Conservation (phyloP, 1,140 invertebrate species). For the Cydia splendana region DNA sequence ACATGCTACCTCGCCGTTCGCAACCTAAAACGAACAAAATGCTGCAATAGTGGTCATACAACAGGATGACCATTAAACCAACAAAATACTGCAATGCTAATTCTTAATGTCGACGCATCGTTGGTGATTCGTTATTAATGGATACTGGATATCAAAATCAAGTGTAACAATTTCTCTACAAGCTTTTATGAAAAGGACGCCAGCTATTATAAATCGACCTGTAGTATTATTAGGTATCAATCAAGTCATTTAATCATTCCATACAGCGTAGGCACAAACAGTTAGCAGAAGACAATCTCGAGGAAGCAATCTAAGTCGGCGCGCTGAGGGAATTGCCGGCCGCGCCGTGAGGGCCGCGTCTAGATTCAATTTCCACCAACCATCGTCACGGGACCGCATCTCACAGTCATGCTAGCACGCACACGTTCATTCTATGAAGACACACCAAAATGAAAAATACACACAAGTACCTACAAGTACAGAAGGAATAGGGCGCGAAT, state of each 20-base stretch:
- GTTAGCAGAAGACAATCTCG: slow-evolving; percentile 41
- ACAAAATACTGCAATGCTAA: too few species aligned
- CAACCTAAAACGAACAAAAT: background rate
- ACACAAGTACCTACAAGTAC: background rate
- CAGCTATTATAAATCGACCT: too few species aligned
- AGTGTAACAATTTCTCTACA: too few species aligned
- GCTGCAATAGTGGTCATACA: background rate
- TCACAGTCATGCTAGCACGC: slow-evolving; percentile 37
- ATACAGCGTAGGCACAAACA: slow-evolving; percentile 34
- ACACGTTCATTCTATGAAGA: background rate
- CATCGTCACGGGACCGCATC: slow-evolving; percentile 53
- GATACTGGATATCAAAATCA: too few species aligned
- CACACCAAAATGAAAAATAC: background rate
- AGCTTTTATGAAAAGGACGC: too few species aligned
- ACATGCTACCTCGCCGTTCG: slow-evolving; percentile 38
- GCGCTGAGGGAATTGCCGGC: slow-evolving; percentile 65
- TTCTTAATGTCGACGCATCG: too few species aligned
- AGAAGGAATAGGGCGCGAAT: slow-evolving; percentile 11
- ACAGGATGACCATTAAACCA: too few species aligned
- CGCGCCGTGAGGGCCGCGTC: slow-evolving; percentile 48
- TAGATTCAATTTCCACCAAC: slow-evolving; percentile 68
- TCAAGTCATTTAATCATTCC: background rate
- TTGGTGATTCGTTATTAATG: too few species aligned
- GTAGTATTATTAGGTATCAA: too few species aligned
- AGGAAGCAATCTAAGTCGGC: slow-evolving; percentile 70